Percentiles rank a stretch among this genome's conserved stretches.
These are phyloP conservation scores for Magallana gigas DNA, from an alignment of 1,140 invertebrate genomes.

Conservation along the genomic window DNA sequence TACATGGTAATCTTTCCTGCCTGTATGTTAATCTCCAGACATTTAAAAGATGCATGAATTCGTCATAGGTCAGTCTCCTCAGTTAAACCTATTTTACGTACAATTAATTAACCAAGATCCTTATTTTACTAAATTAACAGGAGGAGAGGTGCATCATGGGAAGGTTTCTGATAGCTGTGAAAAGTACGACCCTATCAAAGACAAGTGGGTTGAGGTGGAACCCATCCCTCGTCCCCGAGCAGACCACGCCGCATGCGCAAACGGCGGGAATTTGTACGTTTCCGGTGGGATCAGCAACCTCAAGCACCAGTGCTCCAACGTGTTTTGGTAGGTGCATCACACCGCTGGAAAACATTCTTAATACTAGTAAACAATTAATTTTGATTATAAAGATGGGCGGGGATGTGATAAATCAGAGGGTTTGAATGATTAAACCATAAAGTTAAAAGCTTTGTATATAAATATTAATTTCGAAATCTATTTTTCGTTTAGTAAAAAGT, in stretches of 20 bases:
- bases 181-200: conserved; percentile 67
- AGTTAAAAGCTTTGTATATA: too few relatives aligned
- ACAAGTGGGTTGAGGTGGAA: conserved; percentile 66
- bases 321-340: conserved; percentile 67
- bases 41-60: too few relatives aligned
- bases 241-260: conserved; percentile 71
- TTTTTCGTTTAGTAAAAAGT: neutral
- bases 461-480: neutral
- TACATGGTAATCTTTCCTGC: too few relatives aligned
- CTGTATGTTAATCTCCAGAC: too few relatives aligned
- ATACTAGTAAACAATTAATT: too few relatives aligned
- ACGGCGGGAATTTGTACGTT: conserved; percentile 66
- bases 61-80: too few relatives aligned
- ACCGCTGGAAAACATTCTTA: neutral
- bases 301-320: conserved; percentile 71
- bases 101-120: too few relatives aligned
- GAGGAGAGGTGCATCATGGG: conserved; percentile 65
- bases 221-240: conserved; percentile 69
- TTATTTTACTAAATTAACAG: conserved; percentile 44
- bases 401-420: too few relatives aligned
- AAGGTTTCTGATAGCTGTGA: conserved; percentile 70
- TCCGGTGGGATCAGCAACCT: conserved; percentile 73
- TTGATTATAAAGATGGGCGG: too few relatives aligned
- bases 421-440: too few relatives aligned
- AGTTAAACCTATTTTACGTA: too few relatives aligned